Evolutionary conservation across 2,113 vertebrate genomes (phyloP).

Genomic region (Halcyon malimbica): DNA sequence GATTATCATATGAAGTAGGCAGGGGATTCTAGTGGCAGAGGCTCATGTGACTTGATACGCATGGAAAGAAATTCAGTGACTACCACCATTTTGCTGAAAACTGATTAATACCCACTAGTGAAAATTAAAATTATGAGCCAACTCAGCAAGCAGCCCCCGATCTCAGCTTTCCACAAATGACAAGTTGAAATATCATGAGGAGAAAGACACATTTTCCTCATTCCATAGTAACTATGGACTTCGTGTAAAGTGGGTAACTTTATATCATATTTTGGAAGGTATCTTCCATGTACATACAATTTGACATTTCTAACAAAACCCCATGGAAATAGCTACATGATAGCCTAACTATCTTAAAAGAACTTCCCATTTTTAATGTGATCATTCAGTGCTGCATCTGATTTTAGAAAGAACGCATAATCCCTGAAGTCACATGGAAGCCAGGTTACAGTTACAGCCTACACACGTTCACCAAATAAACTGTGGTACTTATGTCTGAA

Average conservation of each 20-base stretch:
- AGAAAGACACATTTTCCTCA: background rate
- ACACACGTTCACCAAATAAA: fast-evolving
- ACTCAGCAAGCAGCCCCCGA: background rate
- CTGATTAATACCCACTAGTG: background rate
- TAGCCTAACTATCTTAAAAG: background rate
- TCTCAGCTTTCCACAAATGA: background rate
- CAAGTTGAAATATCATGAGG: background rate
- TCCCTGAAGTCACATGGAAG: background rate
- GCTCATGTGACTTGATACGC: background rate
- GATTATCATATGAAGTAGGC: background rate
- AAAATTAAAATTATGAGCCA: background rate
- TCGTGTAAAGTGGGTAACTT: background rate
- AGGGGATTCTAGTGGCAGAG: conserved; percentile 8
- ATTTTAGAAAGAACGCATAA: background rate
- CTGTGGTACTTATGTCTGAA: background rate
- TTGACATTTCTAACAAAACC: background rate
- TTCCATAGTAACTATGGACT: background rate
- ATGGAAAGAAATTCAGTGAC: background rate
- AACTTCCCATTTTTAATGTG: background rate
- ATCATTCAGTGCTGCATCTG: background rate
- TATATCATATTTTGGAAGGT: background rate
- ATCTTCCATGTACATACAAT: background rate
- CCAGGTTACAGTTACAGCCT: background rate
- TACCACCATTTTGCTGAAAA: background rate
- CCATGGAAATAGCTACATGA: fast-evolving